phyloP scores from a whole-genome alignment of 2,113 vertebrate genomes.

The Oreochromis tanganicae region DNA sequence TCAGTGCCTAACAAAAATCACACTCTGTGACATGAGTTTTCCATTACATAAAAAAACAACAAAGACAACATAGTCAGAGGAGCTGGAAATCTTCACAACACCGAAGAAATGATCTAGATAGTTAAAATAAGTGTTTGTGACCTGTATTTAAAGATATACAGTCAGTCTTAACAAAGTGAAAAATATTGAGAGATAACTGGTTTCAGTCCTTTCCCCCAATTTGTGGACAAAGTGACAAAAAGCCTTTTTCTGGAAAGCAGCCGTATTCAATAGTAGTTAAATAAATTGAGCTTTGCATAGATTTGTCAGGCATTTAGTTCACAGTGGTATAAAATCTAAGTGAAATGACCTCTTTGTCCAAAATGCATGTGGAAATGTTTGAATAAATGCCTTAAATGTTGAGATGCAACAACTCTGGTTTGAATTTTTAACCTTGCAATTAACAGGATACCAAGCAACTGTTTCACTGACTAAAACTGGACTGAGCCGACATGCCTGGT shows the following conservation, averaged over 20 bases:
- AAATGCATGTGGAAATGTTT: background rate
- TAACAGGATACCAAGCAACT: background rate
- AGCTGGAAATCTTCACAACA: background rate
- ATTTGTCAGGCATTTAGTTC: background rate
- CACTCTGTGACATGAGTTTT: background rate
- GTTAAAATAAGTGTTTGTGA: background rate
- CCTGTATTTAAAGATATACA: background rate
- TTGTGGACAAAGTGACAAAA: background rate
- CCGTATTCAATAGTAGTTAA: background rate
- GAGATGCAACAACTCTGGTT: background rate
- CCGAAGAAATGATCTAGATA: background rate
- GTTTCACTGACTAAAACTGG: background rate
- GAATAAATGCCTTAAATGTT: background rate
- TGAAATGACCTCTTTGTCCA: background rate
- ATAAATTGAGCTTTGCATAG: background rate
- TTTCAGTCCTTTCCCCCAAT: background rate
- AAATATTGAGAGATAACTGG: background rate
- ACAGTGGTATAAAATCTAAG: background rate
- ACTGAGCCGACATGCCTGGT: conserved; percentile 4
- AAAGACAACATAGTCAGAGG: background rate
- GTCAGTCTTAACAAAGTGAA: background rate
- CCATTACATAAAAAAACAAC: fast-evolving
- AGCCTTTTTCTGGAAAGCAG: background rate
- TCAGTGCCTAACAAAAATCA: background rate
- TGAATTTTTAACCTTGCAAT: background rate